These are phyloP conservation scores for Brachionus angularis DNA, from an alignment of 1,140 invertebrate species.

Conservation along the genomic window DNA sequence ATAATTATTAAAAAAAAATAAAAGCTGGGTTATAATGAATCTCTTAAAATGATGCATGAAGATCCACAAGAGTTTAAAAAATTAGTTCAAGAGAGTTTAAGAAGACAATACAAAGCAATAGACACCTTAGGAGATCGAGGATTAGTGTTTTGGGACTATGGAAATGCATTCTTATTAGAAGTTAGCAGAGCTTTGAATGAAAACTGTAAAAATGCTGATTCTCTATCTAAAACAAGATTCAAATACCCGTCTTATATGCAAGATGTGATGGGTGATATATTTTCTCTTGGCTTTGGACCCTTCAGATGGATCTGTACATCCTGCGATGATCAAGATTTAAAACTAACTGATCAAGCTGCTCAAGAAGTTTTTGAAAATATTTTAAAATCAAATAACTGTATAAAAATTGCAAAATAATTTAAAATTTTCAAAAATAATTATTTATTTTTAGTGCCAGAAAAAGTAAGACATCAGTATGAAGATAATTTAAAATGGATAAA, in stretches of 20 bases:
- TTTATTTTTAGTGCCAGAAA: slow-evolving; percentile 52
- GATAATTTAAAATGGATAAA: slow-evolving; percentile 67
- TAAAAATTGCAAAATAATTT: not conserved
- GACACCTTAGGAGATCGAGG: slow-evolving; percentile 62
- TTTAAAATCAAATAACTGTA: slow-evolving; percentile 46
- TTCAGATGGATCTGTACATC: slow-evolving; percentile 70
- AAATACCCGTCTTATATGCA: slow-evolving; percentile 69
- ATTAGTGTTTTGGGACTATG: slow-evolving; percentile 70
- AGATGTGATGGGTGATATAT: slow-evolving; percentile 71
- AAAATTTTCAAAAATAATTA: slow-evolving; percentile 16
- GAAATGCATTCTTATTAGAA: slow-evolving; percentile 69
- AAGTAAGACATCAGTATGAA: slow-evolving; percentile 61
- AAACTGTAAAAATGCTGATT: not conserved
- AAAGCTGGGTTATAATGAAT: slow-evolving; percentile 58
- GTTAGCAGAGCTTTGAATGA: slow-evolving; percentile 63
- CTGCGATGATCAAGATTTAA: slow-evolving; percentile 61
- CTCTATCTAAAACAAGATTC: slow-evolving; percentile 56
- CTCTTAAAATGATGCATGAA: slow-evolving; percentile 60
- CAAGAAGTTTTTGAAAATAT: slow-evolving; percentile 61
- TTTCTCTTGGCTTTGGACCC: slow-evolving; percentile 70
- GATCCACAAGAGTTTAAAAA: slow-evolving; percentile 62
- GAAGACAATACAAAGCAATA: slow-evolving; percentile 65
- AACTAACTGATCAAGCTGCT: slow-evolving; percentile 64
- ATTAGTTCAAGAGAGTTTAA: slow-evolving; percentile 64
- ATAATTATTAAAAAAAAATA: not conserved